phyloP scores from a whole-genome alignment of 2,797 vertebrate genomes.

The Australoheros facetus region DNA sequence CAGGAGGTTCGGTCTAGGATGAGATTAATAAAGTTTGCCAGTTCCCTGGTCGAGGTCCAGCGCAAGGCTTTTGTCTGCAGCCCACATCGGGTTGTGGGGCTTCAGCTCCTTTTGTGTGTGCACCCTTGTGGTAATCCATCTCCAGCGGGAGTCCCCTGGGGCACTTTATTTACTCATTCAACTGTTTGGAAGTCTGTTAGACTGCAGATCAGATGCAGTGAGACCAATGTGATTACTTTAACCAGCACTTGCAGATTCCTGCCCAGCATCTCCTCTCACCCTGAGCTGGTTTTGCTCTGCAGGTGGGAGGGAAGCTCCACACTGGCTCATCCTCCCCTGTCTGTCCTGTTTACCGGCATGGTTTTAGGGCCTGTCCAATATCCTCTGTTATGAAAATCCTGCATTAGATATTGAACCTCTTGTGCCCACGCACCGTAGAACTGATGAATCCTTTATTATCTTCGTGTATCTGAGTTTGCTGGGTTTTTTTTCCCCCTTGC shows the following conservation, averaged over 20 bases:
- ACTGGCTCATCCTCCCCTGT: constrained; percentile 46
- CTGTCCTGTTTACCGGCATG: constrained; percentile 37
- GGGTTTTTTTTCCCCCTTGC: constrained; percentile 7
- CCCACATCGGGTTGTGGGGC: constrained; percentile 78
- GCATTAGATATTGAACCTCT: constrained; percentile 37
- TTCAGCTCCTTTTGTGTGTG: constrained; percentile 86
- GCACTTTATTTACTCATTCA: constrained; percentile 92
- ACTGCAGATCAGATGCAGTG: constrained; percentile 87
- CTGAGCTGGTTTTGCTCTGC: constrained; percentile 55
- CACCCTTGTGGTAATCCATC: constrained; percentile 85
- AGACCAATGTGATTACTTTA: constrained; percentile 91
- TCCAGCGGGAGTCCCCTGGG: constrained; percentile 82
- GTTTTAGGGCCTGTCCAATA: constrained; percentile 33
- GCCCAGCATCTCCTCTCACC: constrained; percentile 74
- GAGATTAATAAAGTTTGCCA: constrained; percentile 77
- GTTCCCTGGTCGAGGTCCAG: constrained; percentile 73
- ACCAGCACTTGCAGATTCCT: constrained; percentile 84
- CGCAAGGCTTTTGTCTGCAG: constrained; percentile 68
- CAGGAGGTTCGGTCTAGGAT: constrained; percentile 62
- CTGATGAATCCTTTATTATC: constrained; percentile 45
- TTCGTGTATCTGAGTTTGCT: constrained; percentile 34
- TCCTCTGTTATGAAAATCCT: constrained; percentile 49
- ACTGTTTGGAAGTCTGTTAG: constrained; percentile 90
- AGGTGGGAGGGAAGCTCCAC: constrained; percentile 60
- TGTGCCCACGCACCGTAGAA: constrained; percentile 39